Evolutionary conservation across 2,797 vertebrate genomes (phyloP), one percentile per base, ranked within the genome.

Genomic region (Notamacropus eugenii): DNA sequence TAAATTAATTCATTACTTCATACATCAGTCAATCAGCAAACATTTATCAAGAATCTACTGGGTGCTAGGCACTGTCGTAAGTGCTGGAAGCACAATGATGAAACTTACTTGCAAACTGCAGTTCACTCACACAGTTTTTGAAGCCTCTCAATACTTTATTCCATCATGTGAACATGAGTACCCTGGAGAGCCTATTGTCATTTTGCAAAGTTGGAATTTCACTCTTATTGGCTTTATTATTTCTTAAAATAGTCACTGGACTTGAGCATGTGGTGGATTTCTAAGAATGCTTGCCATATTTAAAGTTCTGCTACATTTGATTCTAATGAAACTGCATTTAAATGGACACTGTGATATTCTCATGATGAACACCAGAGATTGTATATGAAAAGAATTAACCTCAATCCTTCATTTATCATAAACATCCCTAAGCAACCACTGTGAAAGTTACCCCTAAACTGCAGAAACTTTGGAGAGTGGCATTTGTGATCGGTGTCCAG

Each of bases 221-320:
- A 96, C 74, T 92, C n/a, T 54, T 93, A 98, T 98, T 98, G 98
- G 96, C 97, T 97, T 97, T 94, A 98, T 98, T 98, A 96, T 93
- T 97, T 97, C 74, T 92, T 96, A 96, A 97, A 98, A 95, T 95
- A 95, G 92, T 94, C 90, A 94, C 92, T 98, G 95, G 93, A 92
- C 90, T 97, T 97, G 93, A 93, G 96, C 95, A 93, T 1, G 0
- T 29, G 13, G 90, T 94, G 95, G 96, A 95, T 96, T 98, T 97
- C 95, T 97, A 97, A 94, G 29, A 67, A 93, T 97, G 96, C 96
- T 96, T 98, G 92, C 96, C 90, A 92, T 96, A 90, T 90, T 90
- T 96, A 97, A 98, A 97, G 87, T 93, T 97, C 96, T 96, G 92
- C 59, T 95, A 95, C 54, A 94, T 97, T 57, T 95, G 96, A 97